Evolutionary conservation across 2,888 invertebrate genomes (phyloP), one percentile per base, ranked within the genome.

Genomic region (Heteromurus nitidus): DNA sequence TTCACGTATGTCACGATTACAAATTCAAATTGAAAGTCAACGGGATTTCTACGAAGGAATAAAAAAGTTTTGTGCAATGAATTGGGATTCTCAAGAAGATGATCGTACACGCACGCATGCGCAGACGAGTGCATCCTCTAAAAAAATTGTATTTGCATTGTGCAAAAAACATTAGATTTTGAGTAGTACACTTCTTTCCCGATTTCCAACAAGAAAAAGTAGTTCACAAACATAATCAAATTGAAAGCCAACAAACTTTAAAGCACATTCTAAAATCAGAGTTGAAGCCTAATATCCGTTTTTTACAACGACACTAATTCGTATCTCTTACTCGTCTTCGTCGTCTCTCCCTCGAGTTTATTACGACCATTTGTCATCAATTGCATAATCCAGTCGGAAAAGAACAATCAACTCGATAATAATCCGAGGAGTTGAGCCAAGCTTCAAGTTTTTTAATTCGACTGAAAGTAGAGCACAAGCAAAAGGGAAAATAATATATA

Each of bases 401-500:
- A 55, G 26, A 55, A 55, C 55, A 55, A 55, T 55, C 55, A 26
- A 55, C 18, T 26, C 26, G 55, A 55, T 55, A 55, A 55, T 55
- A 47, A 47, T n/a, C n/a, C 47, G 16, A 11, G n/a, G 3, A 47
- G 36, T 11, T 16, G 47, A n/a, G 11, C 47, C 11, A 3, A 3
- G 7, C n/a, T n/a, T n/a, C n/a, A n/a, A n/a, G 26, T 24, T 55
- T 55, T 55, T 55, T 20, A 26, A 26, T 55, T 26, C n/a, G 20
- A 22, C 13, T 55, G 55, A 55, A 55, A 55, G 55, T 55, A 26
- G 55, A 55, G 55, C 55, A 44, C 44, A 2, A 55, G 9, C 24
- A 20, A 55, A 20, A 26, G 26, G 13, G 55, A 11, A 55, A 53
- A 3, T 9, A 9, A 9, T 26, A 26, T 24, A 55, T 24, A 16